Evolutionary conservation across 2,888 invertebrate species (phyloP), one percentile per base, ranked within the genome.

Genomic region (Holacanthella duospinosa): DNA sequence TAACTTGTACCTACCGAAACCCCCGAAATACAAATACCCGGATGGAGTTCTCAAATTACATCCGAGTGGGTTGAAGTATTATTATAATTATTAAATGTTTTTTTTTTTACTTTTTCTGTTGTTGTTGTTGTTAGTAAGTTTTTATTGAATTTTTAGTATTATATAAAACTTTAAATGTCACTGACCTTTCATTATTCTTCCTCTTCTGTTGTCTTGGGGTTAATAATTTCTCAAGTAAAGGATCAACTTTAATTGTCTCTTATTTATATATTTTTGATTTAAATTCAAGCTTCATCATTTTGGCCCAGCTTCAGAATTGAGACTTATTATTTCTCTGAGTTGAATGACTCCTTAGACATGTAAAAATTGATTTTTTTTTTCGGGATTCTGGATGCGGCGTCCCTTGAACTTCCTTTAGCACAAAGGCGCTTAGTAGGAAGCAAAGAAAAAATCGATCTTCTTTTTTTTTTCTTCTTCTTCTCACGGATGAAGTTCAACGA

Each of bases 391-490:
- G 36, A 36, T 36, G 6, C 36, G 36, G 36, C 16, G 36, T 36
- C 36, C 36, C 36, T 36, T 36, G 36, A 36, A 36, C 36, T 36
- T 36, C 36, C 9, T n/a, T n/a, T n/a, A n/a, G n/a, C n/a, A n/a
- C n/a, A n/a, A n/a, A n/a, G n/a, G n/a, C n/a, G 36, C 36, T 6
- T 9, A 9, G 36, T 36, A 16, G 36, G 9, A 36, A 36, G 6
- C 9, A 16, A 6, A 36, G 21, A 21, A 21, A 48, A 64, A 64
- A 67, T 65, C 67, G 61, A 67, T 67, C n/a, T n/a, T n/a, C n/a
- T n/a, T n/a, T n/a, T n/a, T n/a, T n/a, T n/a, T n/a, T n/a, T n/a
- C n/a, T n/a, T 61, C 27, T 55, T 55, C 21, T 55, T 55, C 48
- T 48, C 48, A 48, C 48, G 48, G 48, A 48, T 48, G 48, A 48